Base-by-base conservation (phyloP, 2,797 vertebrate genomes). In the Ciconia nigra region DNA sequence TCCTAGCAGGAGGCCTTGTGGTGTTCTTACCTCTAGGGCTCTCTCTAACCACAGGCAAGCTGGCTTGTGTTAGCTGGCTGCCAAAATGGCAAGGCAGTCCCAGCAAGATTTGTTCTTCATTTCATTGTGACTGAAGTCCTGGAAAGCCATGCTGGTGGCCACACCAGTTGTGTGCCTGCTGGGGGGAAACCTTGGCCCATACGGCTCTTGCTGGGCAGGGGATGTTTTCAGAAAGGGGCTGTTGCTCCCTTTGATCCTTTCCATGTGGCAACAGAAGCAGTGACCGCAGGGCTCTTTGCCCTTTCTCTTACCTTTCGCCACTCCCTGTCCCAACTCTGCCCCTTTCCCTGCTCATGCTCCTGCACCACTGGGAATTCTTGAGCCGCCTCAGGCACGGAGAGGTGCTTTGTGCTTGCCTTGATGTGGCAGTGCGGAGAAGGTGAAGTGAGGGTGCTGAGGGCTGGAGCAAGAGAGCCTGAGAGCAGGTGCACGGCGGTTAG, bases 401-500 rank as follows among this genome's bases (percentile, higher is more conserved):
- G 52, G 33, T 78, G 61, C 15, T 37, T 11, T 0, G 1, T 77
- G n/a, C 31, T 89, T 2, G 4, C 72, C 90, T 44, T 96, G 92
- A 96, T 96, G 96, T 94, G 95, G 94, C 69, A 66, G 74, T 2
- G 3, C 0, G 2, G 2, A 63, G 72, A 83, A 91, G 84, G 87
- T 0, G 4, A 96, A 51, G 55, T 84, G 94, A 96, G 46, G 94
- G 74, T 86, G 69, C 84, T 13, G 24, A 89, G 89, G 52, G 79
- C 58, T 87, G 87, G 20, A 87, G 76, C 72, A 88, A 81, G 39
- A 81, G 55, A 87, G 61, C 35, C 69, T 89, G 41, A 51, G 69
- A 96, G 94, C 94, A 97, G 96, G 95, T 95, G 96, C 89, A 91
- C 58, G 10, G 24, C 0, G 21, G 91, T 95, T 54, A 93, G 76